Evolutionary conservation across 2,113 vertebrate species (phyloP), one percentile per base, ranked within the genome.

Genomic region (Baryphthengus martii): DNA sequence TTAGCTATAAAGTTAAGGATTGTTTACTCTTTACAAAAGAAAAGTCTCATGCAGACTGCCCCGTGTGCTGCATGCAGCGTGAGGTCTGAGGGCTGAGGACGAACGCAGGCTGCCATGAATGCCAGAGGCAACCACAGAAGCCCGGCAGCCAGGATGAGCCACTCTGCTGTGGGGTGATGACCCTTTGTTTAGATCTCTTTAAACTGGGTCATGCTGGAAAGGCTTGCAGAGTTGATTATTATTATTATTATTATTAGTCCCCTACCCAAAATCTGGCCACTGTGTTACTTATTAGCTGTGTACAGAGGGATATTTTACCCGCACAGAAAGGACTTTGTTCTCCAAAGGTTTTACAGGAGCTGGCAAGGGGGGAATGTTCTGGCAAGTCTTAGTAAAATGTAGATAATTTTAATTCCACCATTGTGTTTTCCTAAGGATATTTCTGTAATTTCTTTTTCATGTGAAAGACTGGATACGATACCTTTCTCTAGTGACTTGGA

Each of bases 81-180:
- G 8, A 67, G 6, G 19, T 53, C 5, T 0, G 0, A 49, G 31
- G 24, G 19, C 75, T 49, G 25, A 72, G 49, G 28, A 58, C 1
- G 3, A 59, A 9, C 4, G 3, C 23, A 18, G 19, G 33, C 17
- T 70, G 29, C 2, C 3, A 10, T 5, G 16, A 62, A 23, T 68
- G 52, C 18, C 37, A 31, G 39, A 29, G 24, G 10, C 0, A 2
- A 39, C 37, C 52, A 9, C 7, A 2, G 14, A 39, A 85, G 29
- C 24, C 26, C 9, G 24, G 10, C 25, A 91, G 56, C 45, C 6
- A 6, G 35, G 2, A 7, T 37, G n/a, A 77, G 18, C 11, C 11
- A 4, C 13, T 26, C 0, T 2, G 5, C 33, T 85, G 33, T 5
- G 11, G 72, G 37, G 35, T 50, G 66, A 35, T 55, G 9, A 16